phyloP scores from a whole-genome alignment of 2,797 vertebrate species.

The Nyctalus aviator region DNA sequence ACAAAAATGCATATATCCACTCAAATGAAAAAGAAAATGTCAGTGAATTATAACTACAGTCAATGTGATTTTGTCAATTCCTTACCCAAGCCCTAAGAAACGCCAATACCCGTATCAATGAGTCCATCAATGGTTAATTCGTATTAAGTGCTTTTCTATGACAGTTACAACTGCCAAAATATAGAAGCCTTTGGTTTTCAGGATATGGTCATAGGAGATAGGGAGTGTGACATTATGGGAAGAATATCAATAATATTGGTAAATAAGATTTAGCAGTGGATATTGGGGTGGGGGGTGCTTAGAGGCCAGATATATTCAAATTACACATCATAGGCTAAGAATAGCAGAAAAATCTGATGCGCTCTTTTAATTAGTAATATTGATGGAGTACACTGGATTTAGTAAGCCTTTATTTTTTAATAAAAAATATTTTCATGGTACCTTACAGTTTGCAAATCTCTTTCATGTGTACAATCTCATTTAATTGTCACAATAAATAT shows the following conservation, averaged over 20 bases:
- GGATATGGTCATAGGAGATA: background rate
- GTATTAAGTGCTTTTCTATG: background rate
- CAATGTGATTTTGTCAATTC: slow-evolving; percentile 3
- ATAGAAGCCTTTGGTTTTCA: slow-evolving; percentile 1
- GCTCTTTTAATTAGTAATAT: slow-evolving; percentile 47
- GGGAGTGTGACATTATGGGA: background rate
- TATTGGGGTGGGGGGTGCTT: background rate
- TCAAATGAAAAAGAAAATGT: background rate
- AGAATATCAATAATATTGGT: slow-evolving; percentile 1
- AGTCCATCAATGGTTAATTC: slow-evolving; percentile 12
- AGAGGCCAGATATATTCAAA: slow-evolving; percentile 39
- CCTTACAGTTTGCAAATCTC: slow-evolving; percentile 56
- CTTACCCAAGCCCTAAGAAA: slow-evolving; percentile 17
- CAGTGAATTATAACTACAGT: background rate
- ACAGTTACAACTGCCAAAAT: background rate
- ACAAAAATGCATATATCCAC: background rate
- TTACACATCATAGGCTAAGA: slow-evolving; percentile 40
- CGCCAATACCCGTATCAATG: background rate
- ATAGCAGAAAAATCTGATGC: slow-evolving; percentile 18
- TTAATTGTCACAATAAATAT: slow-evolving; percentile 74
- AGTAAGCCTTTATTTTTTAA: slow-evolving; percentile 39
- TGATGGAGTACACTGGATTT: background rate
- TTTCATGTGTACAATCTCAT: slow-evolving; percentile 59
- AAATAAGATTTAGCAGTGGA: slow-evolving; percentile 5
- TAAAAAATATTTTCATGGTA: slow-evolving; percentile 28